Conservation (phyloP, 2,888 invertebrate genomes). For the Cistogaster globosa region DNA sequence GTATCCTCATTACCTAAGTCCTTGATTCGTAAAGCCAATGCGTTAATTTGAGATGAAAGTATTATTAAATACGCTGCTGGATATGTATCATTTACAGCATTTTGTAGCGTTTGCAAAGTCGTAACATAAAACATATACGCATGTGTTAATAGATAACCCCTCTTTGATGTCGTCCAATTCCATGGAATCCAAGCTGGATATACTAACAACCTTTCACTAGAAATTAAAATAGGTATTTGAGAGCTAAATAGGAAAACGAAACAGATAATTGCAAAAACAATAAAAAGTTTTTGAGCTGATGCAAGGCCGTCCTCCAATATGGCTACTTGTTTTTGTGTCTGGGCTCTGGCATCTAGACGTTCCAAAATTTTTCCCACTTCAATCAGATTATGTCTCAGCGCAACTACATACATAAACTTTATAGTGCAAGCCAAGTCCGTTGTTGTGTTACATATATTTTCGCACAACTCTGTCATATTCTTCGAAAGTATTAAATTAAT, state of each 20-base stretch:
- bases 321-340: slow-evolving; percentile 67
- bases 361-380: slow-evolving; percentile 72
- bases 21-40: slow-evolving; percentile 75
- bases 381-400: slow-evolving; percentile 72
- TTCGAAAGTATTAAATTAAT: slow-evolving; percentile 72
- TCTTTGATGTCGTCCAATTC: slow-evolving; percentile 74
- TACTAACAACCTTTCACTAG: slow-evolving; percentile 72
- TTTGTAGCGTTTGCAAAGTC: slow-evolving; percentile 61
- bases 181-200: slow-evolving; percentile 79
- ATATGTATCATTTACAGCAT: slow-evolving; percentile 76
- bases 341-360: slow-evolving; percentile 75
- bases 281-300: slow-evolving; percentile 68
- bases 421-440: slow-evolving; percentile 73
- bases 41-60: slow-evolving; percentile 77
- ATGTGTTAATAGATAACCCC: slow-evolving; percentile 71
- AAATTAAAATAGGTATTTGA: slow-evolving; percentile 70
- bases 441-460: slow-evolving; percentile 72
- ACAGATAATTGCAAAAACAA: slow-evolving; percentile 55
- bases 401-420: slow-evolving; percentile 74
- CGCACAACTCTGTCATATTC: slow-evolving; percentile 75
- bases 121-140: slow-evolving; percentile 53
- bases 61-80: slow-evolving; percentile 77
- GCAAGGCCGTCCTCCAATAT: slow-evolving; percentile 67
- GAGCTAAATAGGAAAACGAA: slow-evolving; percentile 42
- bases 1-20: neutral